Evolutionary conservation across 2,888 invertebrate genomes (phyloP), one percentile per base, ranked within the genome.

Genomic region (Bellardia pandia): DNA sequence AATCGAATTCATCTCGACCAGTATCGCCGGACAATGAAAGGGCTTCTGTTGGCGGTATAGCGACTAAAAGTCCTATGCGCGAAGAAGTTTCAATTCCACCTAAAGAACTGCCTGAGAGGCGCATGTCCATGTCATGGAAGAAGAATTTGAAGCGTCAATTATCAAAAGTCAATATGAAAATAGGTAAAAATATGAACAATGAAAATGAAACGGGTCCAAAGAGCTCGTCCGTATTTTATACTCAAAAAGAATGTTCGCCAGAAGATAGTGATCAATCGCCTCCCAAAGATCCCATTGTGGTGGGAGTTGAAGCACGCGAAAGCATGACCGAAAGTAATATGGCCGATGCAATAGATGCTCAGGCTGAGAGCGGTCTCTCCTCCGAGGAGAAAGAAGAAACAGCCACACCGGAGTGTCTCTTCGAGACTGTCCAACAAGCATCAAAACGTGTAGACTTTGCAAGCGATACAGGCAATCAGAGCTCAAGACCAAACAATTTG

Each of bases 91-190:
- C 85, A 72, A 82, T 77, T 62, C 83, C 89, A 9, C 89, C 90
- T 89, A 94, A 94, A 86, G 95, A 95, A 91, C 90, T 93, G 37
- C 93, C 94, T 88, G 92, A 93, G 76, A 93, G 96, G 87, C 95
- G 96, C 90, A 96, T 96, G 90, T 96, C 96, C 48, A 95, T 95
- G 89, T 93, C 95, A 83, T 97, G 97, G 96, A 97, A 96, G 93
- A 95, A 95, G 86, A 96, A 96, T 93, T 94, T 97, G 86, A 97
- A 97, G 93, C 95, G 97, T 90, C 97, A 97, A 94, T 95, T 97
- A 90, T 97, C 96, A 88, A 96, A 95, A 94, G 97, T 97, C 89
- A 96, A 96, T 90, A 96, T 92, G 91, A 92, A 92, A 85, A 93
- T 92, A 86, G 90, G 92, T 33, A 88, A 90, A 16, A 91, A 90